A percentile compares a stretch with the other conserved stretches of the same genome.
phyloP scores from a whole-genome alignment of 2,888 invertebrate species.

The Leucoma salicis region DNA sequence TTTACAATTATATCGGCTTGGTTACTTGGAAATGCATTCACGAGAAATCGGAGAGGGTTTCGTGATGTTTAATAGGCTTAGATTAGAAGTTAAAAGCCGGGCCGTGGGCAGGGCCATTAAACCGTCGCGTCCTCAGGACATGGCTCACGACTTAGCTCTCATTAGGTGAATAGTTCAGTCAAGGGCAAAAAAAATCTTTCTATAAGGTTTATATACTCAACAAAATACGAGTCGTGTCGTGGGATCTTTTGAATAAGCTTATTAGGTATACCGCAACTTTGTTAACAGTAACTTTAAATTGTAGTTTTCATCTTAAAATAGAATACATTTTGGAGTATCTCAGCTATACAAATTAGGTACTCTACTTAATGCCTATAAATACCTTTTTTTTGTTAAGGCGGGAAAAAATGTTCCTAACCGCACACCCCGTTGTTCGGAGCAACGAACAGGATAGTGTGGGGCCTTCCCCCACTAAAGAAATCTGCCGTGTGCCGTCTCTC shows the following conservation, averaged over 20 bases:
- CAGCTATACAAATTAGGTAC: too few relatives aligned
- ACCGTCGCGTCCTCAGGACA: constrained; percentile 64
- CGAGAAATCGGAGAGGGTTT: constrained; percentile 71
- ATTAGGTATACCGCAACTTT: too few relatives aligned
- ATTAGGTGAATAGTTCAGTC: constrained; percentile 43
- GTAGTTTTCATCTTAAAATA: too few relatives aligned
- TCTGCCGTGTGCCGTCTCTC: too few relatives aligned
- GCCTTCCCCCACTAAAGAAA: too few relatives aligned
- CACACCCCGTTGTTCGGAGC: too few relatives aligned
- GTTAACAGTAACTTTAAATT: too few relatives aligned
- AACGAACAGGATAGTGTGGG: too few relatives aligned
- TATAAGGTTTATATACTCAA: constrained; percentile 26
- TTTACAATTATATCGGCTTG: constrained; percentile 78
- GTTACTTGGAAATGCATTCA: constrained; percentile 81
- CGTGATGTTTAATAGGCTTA: constrained; percentile 78
- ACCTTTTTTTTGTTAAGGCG: too few relatives aligned
- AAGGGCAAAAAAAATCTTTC: constrained; percentile 30
- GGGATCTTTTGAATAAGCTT: constrained; percentile 5
- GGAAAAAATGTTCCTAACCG: too few relatives aligned
- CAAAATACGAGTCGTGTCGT: constrained; percentile 12
- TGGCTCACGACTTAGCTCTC: constrained; percentile 49
- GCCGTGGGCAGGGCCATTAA: constrained; percentile 61
- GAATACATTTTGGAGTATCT: too few relatives aligned
- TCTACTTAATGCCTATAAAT: too few relatives aligned
- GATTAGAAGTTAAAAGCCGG: constrained; percentile 79